Evolutionary conservation across 2,888 invertebrate species (phyloP).

Genomic region (Lysandra bellargus): DNA sequence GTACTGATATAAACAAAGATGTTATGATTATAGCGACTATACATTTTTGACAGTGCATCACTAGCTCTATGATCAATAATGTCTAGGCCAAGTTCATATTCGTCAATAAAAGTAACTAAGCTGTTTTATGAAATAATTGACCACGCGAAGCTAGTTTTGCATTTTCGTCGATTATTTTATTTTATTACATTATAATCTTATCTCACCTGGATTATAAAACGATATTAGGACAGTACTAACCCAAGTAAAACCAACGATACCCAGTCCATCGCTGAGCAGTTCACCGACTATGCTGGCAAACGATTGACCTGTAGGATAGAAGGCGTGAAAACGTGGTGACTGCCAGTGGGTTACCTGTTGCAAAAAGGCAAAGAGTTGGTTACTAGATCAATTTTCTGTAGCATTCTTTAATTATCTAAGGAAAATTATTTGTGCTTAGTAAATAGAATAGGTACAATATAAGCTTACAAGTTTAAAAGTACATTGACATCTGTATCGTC

Average conservation of each 20-base stretch:
- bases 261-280: conserved; percentile 89
- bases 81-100: too few relatives aligned
- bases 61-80: too few relatives aligned
- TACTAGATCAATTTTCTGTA: background rate
- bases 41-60: too few relatives aligned
- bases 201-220: background rate
- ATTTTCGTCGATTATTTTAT: too few relatives aligned
- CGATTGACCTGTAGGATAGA: conserved; percentile 91
- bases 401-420: too few relatives aligned
- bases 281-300: conserved; percentile 93
- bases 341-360: conserved; percentile 93
- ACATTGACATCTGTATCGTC: background rate
- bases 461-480: background rate
- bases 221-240: conserved; percentile 71
- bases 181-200: background rate
- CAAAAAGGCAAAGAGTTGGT: conserved; percentile 41
- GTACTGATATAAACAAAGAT: background rate
- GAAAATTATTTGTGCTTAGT: background rate
- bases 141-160: too few relatives aligned
- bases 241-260: conserved; percentile 95
- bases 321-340: conserved; percentile 96
- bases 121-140: too few relatives aligned
- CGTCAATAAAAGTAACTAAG: too few relatives aligned
- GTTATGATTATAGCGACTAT: background rate
- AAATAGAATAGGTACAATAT: background rate